These are phyloP conservation scores for Cetonia aurata DNA, from an alignment of 2,888 invertebrate species.

Conservation along the genomic window DNA sequence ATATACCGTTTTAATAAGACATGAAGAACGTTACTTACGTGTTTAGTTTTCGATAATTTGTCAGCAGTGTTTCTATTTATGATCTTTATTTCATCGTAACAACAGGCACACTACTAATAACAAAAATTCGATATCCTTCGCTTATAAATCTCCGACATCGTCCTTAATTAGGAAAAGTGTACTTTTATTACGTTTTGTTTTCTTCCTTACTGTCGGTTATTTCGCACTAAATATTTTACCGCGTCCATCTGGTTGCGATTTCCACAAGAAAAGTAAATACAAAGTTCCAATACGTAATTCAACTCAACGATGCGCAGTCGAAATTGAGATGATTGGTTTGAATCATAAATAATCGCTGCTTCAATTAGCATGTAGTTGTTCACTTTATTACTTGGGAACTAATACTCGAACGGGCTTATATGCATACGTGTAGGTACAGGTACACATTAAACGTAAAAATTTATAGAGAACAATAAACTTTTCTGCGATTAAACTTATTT, in stretches of 20 bases:
- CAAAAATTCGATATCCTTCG: too few relatives aligned
- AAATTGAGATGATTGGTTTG: too few relatives aligned
- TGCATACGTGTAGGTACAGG: background rate
- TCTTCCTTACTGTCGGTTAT: background rate
- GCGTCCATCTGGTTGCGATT: background rate
- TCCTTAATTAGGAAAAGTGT: constrained; percentile 2
- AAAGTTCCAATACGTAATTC: background rate
- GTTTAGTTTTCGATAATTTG: too few relatives aligned
- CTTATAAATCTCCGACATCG: too few relatives aligned
- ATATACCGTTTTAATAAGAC: too few relatives aligned
- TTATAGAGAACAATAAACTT: background rate
- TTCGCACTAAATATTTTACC: background rate
- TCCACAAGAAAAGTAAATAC: background rate
- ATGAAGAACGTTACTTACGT: too few relatives aligned
- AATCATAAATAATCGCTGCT: background rate
- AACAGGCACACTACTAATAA: too few relatives aligned
- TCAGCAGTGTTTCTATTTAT: too few relatives aligned
- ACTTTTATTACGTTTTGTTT: background rate
- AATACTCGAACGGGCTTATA: too few relatives aligned
- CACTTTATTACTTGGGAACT: constrained; percentile 5
- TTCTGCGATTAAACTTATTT: background rate
- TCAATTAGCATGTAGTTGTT: constrained; percentile 7
- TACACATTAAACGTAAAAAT: background rate
- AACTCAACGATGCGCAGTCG: background rate
- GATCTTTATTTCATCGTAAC: too few relatives aligned